These are phyloP conservation scores for Sturmia bella DNA, from an alignment of 2,888 invertebrate genomes.

Conservation along the genomic window DNA sequence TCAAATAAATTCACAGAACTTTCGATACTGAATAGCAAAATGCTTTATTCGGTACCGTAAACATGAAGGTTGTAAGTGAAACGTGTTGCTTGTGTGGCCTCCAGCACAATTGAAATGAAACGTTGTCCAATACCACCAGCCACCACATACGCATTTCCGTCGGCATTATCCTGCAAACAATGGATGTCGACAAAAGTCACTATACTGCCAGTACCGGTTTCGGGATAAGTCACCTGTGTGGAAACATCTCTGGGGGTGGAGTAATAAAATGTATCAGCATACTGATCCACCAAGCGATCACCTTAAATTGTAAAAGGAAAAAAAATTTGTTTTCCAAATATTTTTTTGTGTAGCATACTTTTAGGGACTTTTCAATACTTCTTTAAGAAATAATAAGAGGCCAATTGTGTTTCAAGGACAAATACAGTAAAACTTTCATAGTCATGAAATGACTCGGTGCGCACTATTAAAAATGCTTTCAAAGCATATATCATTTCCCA, in stretches of 20 bases:
- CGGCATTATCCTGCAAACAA: constrained; percentile 75
- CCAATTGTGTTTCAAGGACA: no score
- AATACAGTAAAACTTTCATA: no score
- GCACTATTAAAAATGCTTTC: no score
- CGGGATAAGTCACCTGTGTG: constrained; percentile 78
- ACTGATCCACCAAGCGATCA: constrained; percentile 77
- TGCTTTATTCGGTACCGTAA: constrained; percentile 74
- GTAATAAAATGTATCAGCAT: constrained; percentile 75
- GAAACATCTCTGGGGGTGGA: constrained; percentile 76
- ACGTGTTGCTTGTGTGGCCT: constrained; percentile 76
- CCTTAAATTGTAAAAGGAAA: constrained; percentile 71
- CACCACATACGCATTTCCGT: constrained; percentile 79
- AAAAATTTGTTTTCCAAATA: constrained; percentile 7
- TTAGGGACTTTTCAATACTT: constrained; percentile 4
- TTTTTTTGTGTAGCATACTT: constrained; percentile 3
- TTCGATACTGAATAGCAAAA: no score
- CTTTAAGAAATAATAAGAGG: no score
- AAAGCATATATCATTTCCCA: no score
- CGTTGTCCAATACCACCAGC: constrained; percentile 80
- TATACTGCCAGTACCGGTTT: constrained; percentile 75
- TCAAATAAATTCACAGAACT: no score
- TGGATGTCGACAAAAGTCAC: constrained; percentile 77
- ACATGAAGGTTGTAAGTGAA: constrained; percentile 78
- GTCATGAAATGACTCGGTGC: no score
- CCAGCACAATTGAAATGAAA: constrained; percentile 77